These are phyloP conservation scores for Pollenia angustigena DNA, from an alignment of 2,888 invertebrate species.

Conservation along the genomic window DNA sequence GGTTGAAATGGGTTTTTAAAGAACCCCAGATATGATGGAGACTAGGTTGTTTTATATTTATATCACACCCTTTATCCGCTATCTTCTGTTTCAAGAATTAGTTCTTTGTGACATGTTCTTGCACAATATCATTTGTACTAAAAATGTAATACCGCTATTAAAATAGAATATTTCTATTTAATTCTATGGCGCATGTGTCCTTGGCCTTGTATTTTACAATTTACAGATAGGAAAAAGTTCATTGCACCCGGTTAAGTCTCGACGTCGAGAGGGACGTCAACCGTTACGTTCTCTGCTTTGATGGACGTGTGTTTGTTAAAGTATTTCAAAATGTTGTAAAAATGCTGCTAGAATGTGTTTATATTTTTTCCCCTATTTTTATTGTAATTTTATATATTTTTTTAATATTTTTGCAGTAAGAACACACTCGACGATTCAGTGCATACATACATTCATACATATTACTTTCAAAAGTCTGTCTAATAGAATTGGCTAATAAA, in stretches of 20 bases:
- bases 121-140: too few species aligned
- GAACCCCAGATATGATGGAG: too few species aligned
- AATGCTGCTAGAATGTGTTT: slow-evolving; percentile 25
- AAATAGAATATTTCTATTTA: slow-evolving; percentile 38
- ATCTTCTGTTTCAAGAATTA: too few species aligned
- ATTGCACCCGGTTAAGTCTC: slow-evolving; percentile 43
- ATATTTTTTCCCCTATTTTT: not conserved
- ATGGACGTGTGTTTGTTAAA: slow-evolving; percentile 52
- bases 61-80: too few species aligned
- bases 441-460: not conserved
- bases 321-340: slow-evolving; percentile 20
- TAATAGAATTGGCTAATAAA: not conserved
- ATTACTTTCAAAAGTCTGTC: not conserved
- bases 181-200: slow-evolving; percentile 71
- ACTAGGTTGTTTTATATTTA: too few species aligned
- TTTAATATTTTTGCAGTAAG: not conserved
- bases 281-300: slow-evolving; percentile 28
- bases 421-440: not conserved
- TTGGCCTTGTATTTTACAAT: slow-evolving; percentile 64
- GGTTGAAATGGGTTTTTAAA: too few species aligned
- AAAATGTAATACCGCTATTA: too few species aligned
- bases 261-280: not conserved
- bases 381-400: not conserved
- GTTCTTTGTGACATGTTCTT: too few species aligned
- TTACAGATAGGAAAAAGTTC: slow-evolving; percentile 52